Base-by-base conservation (phyloP, 2,888 invertebrate genomes). In the Acleris emargana region DNA sequence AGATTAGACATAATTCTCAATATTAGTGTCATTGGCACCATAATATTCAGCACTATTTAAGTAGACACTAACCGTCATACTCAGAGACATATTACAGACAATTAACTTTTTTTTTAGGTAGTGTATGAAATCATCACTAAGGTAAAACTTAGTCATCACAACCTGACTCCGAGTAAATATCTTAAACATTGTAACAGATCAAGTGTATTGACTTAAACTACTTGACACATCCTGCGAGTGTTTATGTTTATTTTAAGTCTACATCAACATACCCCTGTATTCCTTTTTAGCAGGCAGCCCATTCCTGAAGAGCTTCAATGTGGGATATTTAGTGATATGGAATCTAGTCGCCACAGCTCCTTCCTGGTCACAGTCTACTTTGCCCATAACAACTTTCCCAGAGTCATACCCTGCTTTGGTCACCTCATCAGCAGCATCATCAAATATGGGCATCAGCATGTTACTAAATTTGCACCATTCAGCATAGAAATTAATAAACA, bases 381-480 rank as follows among this genome's bases (percentile, higher is more conserved):
- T 98, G 52, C 97, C 99, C 94, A 99, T 96, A 7, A 98, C 96
- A 11, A 99, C 97, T 86, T 95, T 96, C 13, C 98, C 97, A 17
- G 94, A 85, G 67, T 96, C 95, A 58, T 97, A 96, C 78, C 96
- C 97, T 71, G 95, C 95, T 78, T 94, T 94, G 42, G 93, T 88
- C 11, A 99, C 95, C 91, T 96, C 97, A 74, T 97, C 97, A 11
- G 99, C 97, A 49, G 99, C 97, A 86, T 99, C 98, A 86, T 98
- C 97, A 89, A 98, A 99, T 79, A 99, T 96, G 13, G 99, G 99
- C 87, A 97, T 97, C 82, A 99, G 93, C 92, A 98, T 95, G 87
- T 98, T 99, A 93, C 99, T 99, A 93, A 99, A 99, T 80, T 97
- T 96, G 93, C 99, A 99, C 99, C 99, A 99, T 84, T 99, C 99